Percentiles rank a stretch among this genome's conserved stretches.
These are phyloP conservation scores for Homarus gammarus DNA, from an alignment of 2,888 invertebrate species.

Conservation along the genomic window DNA sequence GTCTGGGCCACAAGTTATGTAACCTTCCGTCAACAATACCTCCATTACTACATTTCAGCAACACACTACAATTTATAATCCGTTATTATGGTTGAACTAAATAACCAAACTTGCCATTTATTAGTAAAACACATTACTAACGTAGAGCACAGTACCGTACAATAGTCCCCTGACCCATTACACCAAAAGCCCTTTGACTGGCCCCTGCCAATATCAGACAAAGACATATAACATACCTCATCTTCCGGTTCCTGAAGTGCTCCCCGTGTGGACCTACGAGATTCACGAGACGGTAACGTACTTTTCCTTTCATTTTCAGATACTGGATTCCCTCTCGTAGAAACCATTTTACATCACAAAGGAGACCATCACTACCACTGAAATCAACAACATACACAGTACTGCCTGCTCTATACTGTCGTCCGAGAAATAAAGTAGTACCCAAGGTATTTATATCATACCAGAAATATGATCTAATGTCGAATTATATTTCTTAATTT, in stretches of 20 bases:
- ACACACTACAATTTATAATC: too few relatives aligned
- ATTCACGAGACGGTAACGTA: constrained; percentile 50
- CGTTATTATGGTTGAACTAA: too few relatives aligned
- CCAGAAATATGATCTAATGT: too few relatives aligned
- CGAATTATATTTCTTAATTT: neutral
- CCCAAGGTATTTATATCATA: neutral
- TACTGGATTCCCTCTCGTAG: constrained; percentile 61
- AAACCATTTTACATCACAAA: constrained; percentile 55
- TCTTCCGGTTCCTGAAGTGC: constrained; percentile 65
- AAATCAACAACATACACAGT: neutral
- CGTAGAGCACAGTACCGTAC: too few relatives aligned
- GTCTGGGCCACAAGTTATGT: neutral
- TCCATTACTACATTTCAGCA: too few relatives aligned
- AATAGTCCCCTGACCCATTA: too few relatives aligned
- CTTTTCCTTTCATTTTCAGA: constrained; percentile 42
- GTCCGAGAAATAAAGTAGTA: constrained; percentile 11
- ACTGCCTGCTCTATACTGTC: constrained; percentile 18
- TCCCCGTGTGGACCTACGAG: constrained; percentile 48
- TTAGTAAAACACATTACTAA: too few relatives aligned
- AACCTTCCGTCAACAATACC: neutral
- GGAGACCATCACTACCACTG: constrained; percentile 18
- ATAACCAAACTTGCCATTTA: too few relatives aligned
- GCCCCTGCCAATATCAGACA: neutral
- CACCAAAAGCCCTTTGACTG: neutral
- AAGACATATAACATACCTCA: constrained; percentile 34